Evolutionary conservation across 2,113 vertebrate species (phyloP).

Genomic region (Charina bottae): DNA sequence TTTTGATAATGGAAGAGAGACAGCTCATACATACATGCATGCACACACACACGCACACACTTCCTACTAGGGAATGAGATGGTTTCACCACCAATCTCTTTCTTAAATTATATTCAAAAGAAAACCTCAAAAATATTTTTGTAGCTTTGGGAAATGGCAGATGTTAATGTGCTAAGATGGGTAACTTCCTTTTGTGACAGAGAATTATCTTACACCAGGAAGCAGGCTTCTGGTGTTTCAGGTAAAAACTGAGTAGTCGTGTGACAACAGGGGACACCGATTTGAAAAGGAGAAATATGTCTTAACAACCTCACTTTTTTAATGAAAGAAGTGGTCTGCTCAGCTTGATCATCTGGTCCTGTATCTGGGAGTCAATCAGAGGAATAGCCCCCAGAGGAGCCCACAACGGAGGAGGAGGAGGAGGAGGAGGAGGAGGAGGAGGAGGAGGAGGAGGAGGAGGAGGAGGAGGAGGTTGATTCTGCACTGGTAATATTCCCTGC

Average conservation of each 20-base stretch:
- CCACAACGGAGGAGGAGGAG: too few relatives aligned
- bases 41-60: too few relatives aligned
- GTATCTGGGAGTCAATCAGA: not conserved
- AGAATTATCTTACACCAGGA: not conserved
- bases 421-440: too few relatives aligned
- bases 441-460: too few relatives aligned
- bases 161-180: not conserved
- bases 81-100: not conserved
- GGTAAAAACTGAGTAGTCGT: not conserved
- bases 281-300: not conserved
- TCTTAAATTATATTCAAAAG: not conserved
- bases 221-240: not conserved
- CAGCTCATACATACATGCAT: not conserved
- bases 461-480: too few relatives aligned
- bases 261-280: not conserved
- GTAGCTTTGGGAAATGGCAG: not conserved
- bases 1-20: constrained; percentile 12
- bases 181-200: not conserved
- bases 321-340: not conserved
- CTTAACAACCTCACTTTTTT: not conserved
- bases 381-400: not conserved
- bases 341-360: not conserved
- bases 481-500: too few relatives aligned
- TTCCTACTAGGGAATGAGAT: too few relatives aligned
- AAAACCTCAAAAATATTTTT: not conserved